Evolutionary conservation across 1,140 invertebrate species (phyloP).

Genomic region (Tetranychus cinnabarinus): DNA sequence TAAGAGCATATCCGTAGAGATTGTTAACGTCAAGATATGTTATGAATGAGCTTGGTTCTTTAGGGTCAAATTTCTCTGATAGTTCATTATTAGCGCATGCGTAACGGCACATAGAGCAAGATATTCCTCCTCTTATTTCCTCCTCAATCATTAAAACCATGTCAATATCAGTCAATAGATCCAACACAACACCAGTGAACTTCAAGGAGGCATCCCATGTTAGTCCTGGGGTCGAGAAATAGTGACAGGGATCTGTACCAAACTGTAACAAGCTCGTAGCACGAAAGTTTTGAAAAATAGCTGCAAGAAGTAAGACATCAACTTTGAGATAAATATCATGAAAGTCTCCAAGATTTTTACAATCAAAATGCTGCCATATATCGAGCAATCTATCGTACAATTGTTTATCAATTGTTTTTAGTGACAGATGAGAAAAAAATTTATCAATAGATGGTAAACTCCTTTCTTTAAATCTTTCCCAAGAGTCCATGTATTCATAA

Average conservation of each 20-base stretch:
- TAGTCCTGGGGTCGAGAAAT: slow-evolving; percentile 16
- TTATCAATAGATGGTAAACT: slow-evolving; percentile 7
- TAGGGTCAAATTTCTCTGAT: too few relatives aligned
- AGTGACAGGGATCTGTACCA: slow-evolving; percentile 16
- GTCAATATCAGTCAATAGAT: slow-evolving; percentile 15
- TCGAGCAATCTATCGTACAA: not conserved
- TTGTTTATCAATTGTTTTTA: not conserved
- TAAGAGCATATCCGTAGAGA: too few relatives aligned
- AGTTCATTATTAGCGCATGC: too few relatives aligned
- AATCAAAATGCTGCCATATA: slow-evolving; percentile 15
- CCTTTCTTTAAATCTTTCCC: slow-evolving; percentile 10
- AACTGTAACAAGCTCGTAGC: not conserved
- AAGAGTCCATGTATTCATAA: slow-evolving; percentile 13
- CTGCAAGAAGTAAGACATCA: slow-evolving; percentile 20
- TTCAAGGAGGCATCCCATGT: slow-evolving; percentile 4
- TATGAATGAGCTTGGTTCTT: too few relatives aligned
- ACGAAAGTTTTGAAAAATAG: slow-evolving; percentile 23
- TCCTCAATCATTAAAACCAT: slow-evolving; percentile 17
- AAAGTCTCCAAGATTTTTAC: slow-evolving; percentile 20
- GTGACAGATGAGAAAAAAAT: not conserved
- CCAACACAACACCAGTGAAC: slow-evolving; percentile 15
- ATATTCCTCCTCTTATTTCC: not conserved
- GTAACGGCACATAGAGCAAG: not conserved
- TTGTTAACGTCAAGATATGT: too few relatives aligned
- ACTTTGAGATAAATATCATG: slow-evolving; percentile 22